A percentile compares a stretch with the other conserved stretches of the same genome.
Evolutionary conservation across 2,797 vertebrate genomes (phyloP).

Genomic region (Melopsittacus undulatus): DNA sequence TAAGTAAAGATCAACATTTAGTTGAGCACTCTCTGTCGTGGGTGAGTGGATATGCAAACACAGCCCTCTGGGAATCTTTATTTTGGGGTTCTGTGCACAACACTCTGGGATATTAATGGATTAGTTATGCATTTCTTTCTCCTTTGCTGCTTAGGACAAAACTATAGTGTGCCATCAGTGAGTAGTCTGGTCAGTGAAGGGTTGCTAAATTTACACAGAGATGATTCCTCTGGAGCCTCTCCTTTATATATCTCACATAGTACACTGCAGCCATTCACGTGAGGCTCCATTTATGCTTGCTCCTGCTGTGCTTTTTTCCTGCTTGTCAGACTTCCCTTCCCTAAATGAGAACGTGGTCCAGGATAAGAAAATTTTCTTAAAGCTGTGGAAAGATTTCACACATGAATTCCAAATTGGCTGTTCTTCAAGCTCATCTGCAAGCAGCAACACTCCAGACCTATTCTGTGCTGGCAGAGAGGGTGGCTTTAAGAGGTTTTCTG

Average conservation of each 20-base stretch:
- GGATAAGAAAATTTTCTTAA: not conserved
- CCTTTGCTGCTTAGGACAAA: not conserved
- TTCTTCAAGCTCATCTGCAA: not conserved
- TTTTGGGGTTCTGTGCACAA: not conserved
- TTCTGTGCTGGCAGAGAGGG: not conserved
- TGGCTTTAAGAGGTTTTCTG: not conserved
- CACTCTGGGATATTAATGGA: accelerated
- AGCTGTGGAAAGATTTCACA: not conserved
- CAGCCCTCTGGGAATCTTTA: not conserved
- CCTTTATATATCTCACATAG: not conserved
- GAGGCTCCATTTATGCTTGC: not conserved
- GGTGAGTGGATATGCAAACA: not conserved
- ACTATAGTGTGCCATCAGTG: not conserved
- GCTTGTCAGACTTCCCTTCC: not conserved
- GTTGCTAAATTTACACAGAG: not conserved
- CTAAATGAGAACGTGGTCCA: not conserved
- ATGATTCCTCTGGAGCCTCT: not conserved
- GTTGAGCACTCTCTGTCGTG: not conserved
- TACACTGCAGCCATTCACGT: not conserved
- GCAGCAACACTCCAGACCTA: not conserved
- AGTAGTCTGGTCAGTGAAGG: not conserved
- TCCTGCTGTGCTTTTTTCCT: not conserved
- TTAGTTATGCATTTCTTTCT: not conserved
- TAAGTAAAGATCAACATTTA: conserved; percentile 5
- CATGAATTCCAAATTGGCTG: not conserved